phyloP scores from a whole-genome alignment of 2,797 vertebrate species.

The Nothura maculosa region DNA sequence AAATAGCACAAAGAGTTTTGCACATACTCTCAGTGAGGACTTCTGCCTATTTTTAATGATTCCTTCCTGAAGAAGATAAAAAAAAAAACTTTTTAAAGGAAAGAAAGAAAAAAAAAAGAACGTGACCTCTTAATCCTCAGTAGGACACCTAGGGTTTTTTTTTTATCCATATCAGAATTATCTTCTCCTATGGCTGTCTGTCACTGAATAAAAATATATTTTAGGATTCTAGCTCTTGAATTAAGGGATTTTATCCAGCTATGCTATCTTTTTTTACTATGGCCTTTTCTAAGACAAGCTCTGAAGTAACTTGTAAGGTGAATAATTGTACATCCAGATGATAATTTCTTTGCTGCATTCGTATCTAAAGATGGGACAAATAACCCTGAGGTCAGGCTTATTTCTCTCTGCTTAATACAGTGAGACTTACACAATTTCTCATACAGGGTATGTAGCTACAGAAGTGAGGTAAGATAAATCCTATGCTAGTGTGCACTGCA shows the following conservation, averaged over 20 bases:
- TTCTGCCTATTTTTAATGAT: not conserved
- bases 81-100: not conserved
- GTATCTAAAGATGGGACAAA: not conserved
- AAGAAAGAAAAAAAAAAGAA: not conserved
- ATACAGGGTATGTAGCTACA: rapidly evolving
- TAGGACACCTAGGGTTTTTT: not conserved
- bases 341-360: not conserved
- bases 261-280: not conserved
- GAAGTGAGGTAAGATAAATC: not conserved
- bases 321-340: not conserved
- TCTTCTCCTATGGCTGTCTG: not conserved
- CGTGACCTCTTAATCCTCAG: not conserved
- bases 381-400: not conserved
- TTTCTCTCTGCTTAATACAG: not conserved
- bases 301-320: not conserved
- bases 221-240: not conserved
- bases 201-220: not conserved
- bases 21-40: not conserved
- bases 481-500: not conserved
- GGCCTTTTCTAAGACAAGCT: not conserved
- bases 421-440: not conserved
- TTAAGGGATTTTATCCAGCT: not conserved
- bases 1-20: not conserved
- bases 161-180: not conserved
- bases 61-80: not conserved